These are phyloP conservation scores for Pterocles orientalis DNA, from an alignment of 2,113 vertebrate species.

Conservation along the genomic window DNA sequence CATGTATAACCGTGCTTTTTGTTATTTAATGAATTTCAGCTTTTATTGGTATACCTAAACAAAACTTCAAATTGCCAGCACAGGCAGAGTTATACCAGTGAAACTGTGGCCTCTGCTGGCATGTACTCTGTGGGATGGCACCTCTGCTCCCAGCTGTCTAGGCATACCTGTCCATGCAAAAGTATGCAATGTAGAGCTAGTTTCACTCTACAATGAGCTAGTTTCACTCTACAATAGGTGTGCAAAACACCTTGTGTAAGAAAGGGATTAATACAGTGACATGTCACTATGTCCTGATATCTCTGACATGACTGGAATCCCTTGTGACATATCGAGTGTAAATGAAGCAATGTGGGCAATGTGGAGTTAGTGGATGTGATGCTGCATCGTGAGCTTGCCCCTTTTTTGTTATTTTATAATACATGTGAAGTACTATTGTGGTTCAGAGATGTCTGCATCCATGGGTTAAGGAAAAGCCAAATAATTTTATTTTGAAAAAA, in stretches of 20 bases:
- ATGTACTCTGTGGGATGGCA: rapidly evolving
- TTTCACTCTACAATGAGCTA: not conserved
- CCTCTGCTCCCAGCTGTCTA: not conserved
- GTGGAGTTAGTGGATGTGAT: not conserved
- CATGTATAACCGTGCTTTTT: not conserved
- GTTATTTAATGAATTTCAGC: not conserved
- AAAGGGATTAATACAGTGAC: not conserved
- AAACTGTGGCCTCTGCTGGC: not conserved
- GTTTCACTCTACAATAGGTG: not conserved
- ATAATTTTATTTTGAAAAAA: not conserved
- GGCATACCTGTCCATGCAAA: not conserved
- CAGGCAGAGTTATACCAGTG: too few species aligned
- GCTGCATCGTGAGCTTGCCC: not conserved
- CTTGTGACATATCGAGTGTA: not conserved
- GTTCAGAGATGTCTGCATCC: not conserved
- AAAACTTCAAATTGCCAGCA: not conserved
- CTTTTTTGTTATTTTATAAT: not conserved
- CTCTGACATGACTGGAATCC: not conserved
- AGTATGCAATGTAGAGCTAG: not conserved
- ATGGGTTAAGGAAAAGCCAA: not conserved
- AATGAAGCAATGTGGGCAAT: not conserved
- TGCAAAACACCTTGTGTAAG: not conserved
- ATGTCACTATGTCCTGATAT: not conserved
- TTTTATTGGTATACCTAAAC: not conserved
- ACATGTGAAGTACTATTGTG: not conserved